phyloP scores from a whole-genome alignment of 2,797 vertebrate species.

The Poeciliopsis infans region DNA sequence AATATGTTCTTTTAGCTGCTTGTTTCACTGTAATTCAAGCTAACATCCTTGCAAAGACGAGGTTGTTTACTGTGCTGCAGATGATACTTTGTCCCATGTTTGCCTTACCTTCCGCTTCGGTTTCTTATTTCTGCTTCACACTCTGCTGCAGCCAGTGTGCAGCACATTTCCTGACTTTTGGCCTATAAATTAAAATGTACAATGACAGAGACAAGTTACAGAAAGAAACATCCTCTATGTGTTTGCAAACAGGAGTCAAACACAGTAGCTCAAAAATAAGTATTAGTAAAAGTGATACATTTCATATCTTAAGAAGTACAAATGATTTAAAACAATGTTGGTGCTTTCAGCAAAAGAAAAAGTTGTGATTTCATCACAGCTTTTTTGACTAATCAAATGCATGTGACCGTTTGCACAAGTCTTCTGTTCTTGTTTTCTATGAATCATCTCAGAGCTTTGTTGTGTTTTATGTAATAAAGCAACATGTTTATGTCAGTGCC shows the following conservation, averaged over 20 bases:
- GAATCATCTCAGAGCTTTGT: conserved; percentile 30
- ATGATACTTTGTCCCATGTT: not conserved
- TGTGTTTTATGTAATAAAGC: not conserved
- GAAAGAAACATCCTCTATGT: not conserved
- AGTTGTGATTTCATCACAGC: not conserved
- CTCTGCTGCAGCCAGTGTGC: not conserved
- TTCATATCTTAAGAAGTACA: not conserved
- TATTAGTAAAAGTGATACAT: not conserved
- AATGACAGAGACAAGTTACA: not conserved
- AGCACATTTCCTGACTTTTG: conserved; percentile 22
- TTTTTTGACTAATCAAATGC: not conserved
- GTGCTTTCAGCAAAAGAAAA: not conserved
- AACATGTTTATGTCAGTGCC: not conserved
- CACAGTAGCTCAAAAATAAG: not conserved
- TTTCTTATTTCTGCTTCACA: not conserved
- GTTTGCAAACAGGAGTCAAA: not conserved
- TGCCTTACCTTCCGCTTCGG: not conserved
- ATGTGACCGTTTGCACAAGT: conserved; percentile 8
- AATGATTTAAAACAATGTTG: not conserved
- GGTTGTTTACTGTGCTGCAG: not conserved
- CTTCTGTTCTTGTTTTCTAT: conserved; percentile 2
- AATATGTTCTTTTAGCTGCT: not conserved
- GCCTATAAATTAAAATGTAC: conserved; percentile 7
- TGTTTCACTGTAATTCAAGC: conserved; percentile 25
- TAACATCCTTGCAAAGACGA: not conserved